Conservation (phyloP, 1,140 invertebrate genomes). For the Meloidogyne exigua region DNA sequence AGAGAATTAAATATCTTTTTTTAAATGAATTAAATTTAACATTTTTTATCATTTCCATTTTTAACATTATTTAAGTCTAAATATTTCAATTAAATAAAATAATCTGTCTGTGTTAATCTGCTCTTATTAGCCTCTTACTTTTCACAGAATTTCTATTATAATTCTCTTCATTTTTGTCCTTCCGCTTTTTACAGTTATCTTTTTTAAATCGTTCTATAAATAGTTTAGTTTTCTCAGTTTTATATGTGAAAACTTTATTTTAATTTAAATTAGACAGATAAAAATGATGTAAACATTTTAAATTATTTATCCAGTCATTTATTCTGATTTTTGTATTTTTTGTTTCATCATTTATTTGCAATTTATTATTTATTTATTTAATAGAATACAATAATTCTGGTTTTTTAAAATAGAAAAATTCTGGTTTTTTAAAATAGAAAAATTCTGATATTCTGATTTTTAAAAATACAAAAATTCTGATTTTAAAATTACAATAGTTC, state of each 20-base stretch:
- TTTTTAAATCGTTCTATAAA: conserved; percentile 1
- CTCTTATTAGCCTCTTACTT: background rate
- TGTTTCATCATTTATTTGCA: background rate
- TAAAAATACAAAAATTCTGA: background rate
- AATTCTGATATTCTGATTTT: too few relatives aligned
- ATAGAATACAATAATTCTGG: too few relatives aligned
- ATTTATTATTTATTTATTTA: too few relatives aligned
- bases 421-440: too few relatives aligned
- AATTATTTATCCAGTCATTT: background rate
- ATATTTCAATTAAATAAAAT: too few relatives aligned
- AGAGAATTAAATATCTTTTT: background rate
- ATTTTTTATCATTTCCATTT: background rate
- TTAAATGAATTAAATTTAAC: background rate
- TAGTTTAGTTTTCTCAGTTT: background rate
- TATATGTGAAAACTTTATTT: background rate
- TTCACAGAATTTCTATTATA: background rate
- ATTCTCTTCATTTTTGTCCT: background rate
- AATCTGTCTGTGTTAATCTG: background rate
- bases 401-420: too few relatives aligned
- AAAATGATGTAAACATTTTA: background rate
- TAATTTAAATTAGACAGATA: background rate
- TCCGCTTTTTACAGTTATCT: conserved; percentile 2
- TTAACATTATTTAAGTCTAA: background rate
- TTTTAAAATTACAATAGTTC: background rate
- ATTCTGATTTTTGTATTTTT: background rate